Evolutionary conservation across 1,140 invertebrate genomes (phyloP), one percentile per base, ranked within the genome.

Genomic region (Pogonognathellus flavescens): DNA sequence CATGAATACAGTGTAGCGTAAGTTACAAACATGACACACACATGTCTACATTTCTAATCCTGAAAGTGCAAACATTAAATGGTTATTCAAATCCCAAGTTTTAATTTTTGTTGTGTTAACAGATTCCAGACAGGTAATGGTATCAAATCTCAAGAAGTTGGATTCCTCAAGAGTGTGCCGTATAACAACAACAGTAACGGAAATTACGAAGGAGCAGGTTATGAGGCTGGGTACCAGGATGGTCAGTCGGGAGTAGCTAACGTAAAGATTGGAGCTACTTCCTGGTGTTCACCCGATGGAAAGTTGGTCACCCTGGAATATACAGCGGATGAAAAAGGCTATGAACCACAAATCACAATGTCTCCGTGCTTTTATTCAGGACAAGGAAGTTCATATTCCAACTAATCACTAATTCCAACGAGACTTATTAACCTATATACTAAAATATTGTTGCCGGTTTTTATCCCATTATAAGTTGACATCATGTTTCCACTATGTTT

Each of bases 271-370:
- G 76, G 41, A 6, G 20, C 76, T 3, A 25, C 20, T 52, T 50
- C 76, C 3, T 80, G 76, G 76, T 52, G 16, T 2, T 9, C 16
- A 3, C 76, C 76, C 13, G 76, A 80, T 20, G 72, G 72, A n/a
- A 18, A 41, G 9, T 18, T 14, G 9, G 25, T 52, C 52, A 18
- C 41, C 16, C 13, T 80, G 1, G 10, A 80, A 18, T 80, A 80
- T n/a, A 50, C 41, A 5, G 76, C 41, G 16, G 76, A 80, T 50
- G 76, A 80, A 80, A 80, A 50, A 0, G 76, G 76, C 20, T 80
- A 80, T 16, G 18, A 80, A 80, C 76, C 20, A 80, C n/a, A 16
- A 80, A 41, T 41, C 62, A 25, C 62, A 66, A 66, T 20, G 62
- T 25, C 11, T 41, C 31, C 20, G 9, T 66, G 62, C 20, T 0